Evolutionary conservation across 2,797 vertebrate species (phyloP), one percentile per base, ranked within the genome.

Genomic region (Tapirus indicus): DNA sequence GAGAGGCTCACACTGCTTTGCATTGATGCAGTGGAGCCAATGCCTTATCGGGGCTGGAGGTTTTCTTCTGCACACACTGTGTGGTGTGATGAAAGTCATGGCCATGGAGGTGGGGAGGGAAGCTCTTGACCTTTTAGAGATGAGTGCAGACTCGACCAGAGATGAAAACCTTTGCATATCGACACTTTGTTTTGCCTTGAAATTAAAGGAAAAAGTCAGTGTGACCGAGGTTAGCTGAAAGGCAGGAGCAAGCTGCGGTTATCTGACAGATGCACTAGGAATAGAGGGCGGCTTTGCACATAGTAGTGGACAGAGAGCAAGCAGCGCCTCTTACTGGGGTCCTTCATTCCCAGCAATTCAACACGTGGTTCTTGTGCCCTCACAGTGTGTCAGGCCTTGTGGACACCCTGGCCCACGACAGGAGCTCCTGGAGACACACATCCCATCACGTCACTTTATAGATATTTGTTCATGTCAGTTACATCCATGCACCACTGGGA

Each of bases 111-210:
- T 77, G 32, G n/a, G 25, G 29, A 66, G 35, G 18, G 35, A 92
- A 27, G 35, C 20, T 20, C 32, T 71, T 75, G 35, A 29, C 75
- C 58, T 54, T 1, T 49, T n/a, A 66, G 83, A 64, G 56, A 54
- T 74, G 2, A 72, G 14, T 41, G 25, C 68, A 56, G 56, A 62
- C 17, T 77, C 23, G 47, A 62, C 23, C 27, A 58, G 82, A 69
- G 47, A 23, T 74, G 47, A 80, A 56, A 64, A 25, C 12, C 0
- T 66, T 52, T 80, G 58, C 35, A 29, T 14, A 52, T 49, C 35
- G 52, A 11, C 58, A 71, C 44, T 77, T 66, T 29, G 3, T 78
- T 92, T 90, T 93, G n/a, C 84, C 47, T 87, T 69, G 52, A 95
- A 92, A 62, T 66, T 78, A 85, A 47, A 58, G 5, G 13, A 16